phyloP scores from a whole-genome alignment of 2,113 vertebrate genomes.

The Grallaria varia region DNA sequence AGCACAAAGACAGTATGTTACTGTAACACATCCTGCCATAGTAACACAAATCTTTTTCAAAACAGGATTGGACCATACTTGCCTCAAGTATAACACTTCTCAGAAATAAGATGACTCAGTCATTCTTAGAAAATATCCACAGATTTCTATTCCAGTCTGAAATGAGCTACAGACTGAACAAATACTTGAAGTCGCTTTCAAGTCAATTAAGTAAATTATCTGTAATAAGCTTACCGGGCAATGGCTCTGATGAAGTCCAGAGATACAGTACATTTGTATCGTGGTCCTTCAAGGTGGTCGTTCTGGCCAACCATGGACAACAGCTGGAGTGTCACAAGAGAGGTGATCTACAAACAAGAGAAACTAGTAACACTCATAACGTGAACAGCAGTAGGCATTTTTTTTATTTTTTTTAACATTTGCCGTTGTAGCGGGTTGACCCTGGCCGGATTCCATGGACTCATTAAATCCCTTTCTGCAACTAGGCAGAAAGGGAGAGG shows the following conservation, averaged over 20 bases:
- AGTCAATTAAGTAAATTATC: not conserved
- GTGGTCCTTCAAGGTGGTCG: slow-evolving; percentile 91
- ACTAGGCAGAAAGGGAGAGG: too few species aligned
- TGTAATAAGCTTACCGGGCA: slow-evolving; percentile 79
- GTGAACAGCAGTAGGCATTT: not conserved
- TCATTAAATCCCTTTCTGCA: too few species aligned
- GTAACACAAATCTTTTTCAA: not conserved
- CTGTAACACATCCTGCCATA: not conserved
- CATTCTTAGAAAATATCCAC: not conserved
- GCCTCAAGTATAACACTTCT: not conserved
- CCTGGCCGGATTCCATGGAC: too few species aligned
- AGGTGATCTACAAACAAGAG: slow-evolving; percentile 83
- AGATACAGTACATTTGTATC: slow-evolving; percentile 93
- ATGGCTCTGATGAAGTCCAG: slow-evolving; percentile 92
- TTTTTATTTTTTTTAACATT: not conserved
- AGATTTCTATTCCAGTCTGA: slow-evolving; percentile 6
- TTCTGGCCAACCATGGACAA: slow-evolving; percentile 86
- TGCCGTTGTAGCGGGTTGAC: too few species aligned
- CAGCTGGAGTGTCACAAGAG: slow-evolving; percentile 93
- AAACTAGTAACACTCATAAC: not conserved
- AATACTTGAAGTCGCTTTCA: slow-evolving; percentile 23
- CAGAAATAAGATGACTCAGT: not conserved
- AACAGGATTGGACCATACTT: not conserved
- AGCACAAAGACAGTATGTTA: not conserved
- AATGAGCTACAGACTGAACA: not conserved